Base-by-base conservation (phyloP, 2,888 invertebrate species). In the Brachypalpus laphriformis region DNA sequence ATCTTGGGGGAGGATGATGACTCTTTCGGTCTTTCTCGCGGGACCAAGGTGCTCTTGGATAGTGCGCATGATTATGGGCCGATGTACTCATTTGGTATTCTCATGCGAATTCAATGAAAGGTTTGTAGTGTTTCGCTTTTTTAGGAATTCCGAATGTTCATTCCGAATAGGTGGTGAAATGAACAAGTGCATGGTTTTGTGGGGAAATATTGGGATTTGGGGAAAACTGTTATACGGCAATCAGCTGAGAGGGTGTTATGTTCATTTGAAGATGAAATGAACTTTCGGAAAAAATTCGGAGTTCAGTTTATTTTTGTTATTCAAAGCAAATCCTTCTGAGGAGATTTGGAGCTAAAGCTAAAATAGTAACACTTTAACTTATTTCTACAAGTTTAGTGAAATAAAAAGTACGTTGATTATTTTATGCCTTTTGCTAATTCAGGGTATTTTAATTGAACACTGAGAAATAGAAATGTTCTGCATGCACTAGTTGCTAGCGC, bases 1-100 rank as follows among this genome's bases (percentile, higher is more conserved):
- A 70, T 83, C 76, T 78, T 11, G 34, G 87, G 88, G 86, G 81
- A 88, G 88, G 88, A 87, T 57, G 22, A 42, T 63, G 11, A 57
- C 82, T 71, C 63, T 70, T 85, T 85, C 75, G 75, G 85, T 81
- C 71, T 65, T 80, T 81, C 85, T 80, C 85, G 85, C 51, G 57
- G 70, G 56, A 65, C 51, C 16, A 45, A 45, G 51, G 54, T 47
- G 57, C 85, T 85, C 75, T 81, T 65, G 51, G 37, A 9, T 37
- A 25, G 40, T 56, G 76, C 85, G 85, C 85, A 85, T 81, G 82
- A 1, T 28, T 9, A 9, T 31, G 59, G 51, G 20, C 42, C 59
- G 65, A 71, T 76, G 47, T 71, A 75, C 85, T 85, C 81, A 85
- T 75, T 85, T 85, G 47, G 51, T 57, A 85, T 85, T 85, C 81